Evolutionary conservation across 1,140 invertebrate species (phyloP).

Genomic region (Latrodectus geometricus): DNA sequence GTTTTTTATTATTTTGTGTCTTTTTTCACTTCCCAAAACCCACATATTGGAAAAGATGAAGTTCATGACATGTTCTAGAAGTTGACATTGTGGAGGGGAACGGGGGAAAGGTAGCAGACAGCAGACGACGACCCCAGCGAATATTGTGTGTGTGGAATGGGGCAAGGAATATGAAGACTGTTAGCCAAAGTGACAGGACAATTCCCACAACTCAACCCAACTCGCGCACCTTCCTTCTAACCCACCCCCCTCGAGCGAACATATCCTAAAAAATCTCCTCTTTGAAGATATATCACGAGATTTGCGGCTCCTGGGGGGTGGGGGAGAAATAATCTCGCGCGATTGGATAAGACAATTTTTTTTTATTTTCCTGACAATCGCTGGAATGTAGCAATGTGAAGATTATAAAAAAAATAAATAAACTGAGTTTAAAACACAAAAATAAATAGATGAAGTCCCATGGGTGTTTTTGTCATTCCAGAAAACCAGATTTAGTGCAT

Average conservation of each 20-base stretch:
- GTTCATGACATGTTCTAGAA: slow-evolving; percentile 32
- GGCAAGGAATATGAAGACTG: background rate
- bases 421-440: background rate
- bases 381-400: background rate
- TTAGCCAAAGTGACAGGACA: slow-evolving; percentile 33
- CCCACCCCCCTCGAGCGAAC: background rate
- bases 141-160: slow-evolving; percentile 20
- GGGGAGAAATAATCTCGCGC: slow-evolving; percentile 29
- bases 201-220: slow-evolving; percentile 13
- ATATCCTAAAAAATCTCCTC: slow-evolving; percentile 20
- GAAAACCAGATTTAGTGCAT: slow-evolving; percentile 21
- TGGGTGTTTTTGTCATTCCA: slow-evolving; percentile 13
- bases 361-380: slow-evolving; percentile 19
- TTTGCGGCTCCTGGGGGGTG: background rate
- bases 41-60: slow-evolving; percentile 48
- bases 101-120: background rate
- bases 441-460: background rate
- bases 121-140: background rate
- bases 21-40: slow-evolving; percentile 9
- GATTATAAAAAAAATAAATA: background rate
- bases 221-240: background rate
- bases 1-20: background rate
- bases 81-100: background rate
- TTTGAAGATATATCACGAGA: slow-evolving; percentile 31
- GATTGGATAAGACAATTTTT: slow-evolving; percentile 46